A percentile compares a stretch with the other conserved stretches of the same genome.
phyloP scores from a whole-genome alignment of 2,113 vertebrate species.

The Rhea pennata region DNA sequence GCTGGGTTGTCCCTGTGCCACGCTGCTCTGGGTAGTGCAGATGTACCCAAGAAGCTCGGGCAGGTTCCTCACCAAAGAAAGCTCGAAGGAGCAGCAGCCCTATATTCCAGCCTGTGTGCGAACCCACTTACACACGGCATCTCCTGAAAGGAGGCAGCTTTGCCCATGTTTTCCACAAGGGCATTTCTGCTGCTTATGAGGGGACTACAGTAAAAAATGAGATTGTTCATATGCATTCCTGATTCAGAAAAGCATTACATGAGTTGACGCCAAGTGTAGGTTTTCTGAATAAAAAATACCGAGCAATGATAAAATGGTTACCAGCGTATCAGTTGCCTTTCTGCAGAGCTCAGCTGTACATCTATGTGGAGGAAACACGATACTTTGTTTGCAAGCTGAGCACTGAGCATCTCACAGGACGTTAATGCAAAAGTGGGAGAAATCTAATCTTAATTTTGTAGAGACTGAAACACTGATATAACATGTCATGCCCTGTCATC shows the following conservation, averaged over 20 bases:
- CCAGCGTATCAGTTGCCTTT: neutral
- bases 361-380: neutral
- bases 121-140: rapidly evolving
- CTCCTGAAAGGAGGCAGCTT: neutral
- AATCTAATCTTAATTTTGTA: slow-evolving; percentile 25
- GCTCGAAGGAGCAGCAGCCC: neutral
- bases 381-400: neutral
- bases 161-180: neutral
- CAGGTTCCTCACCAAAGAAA: neutral
- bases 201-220: neutral
- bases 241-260: neutral
- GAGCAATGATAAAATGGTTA: neutral
- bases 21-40: rapidly evolving
- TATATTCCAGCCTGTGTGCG: neutral
- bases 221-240: neutral
- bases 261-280: neutral
- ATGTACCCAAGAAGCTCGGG: neutral
- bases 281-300: neutral
- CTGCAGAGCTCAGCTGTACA: neutral
- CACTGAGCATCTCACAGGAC: slow-evolving; percentile 8
- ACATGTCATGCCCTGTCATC: slow-evolving; percentile 50
- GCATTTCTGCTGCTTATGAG: neutral
- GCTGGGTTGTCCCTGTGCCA: rapidly evolving
- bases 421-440: slow-evolving; percentile 34
- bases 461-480: slow-evolving; percentile 31